Base-by-base conservation (phyloP, 2,113 vertebrate genomes). In the Sinocyclocheilus grahami region DNA sequence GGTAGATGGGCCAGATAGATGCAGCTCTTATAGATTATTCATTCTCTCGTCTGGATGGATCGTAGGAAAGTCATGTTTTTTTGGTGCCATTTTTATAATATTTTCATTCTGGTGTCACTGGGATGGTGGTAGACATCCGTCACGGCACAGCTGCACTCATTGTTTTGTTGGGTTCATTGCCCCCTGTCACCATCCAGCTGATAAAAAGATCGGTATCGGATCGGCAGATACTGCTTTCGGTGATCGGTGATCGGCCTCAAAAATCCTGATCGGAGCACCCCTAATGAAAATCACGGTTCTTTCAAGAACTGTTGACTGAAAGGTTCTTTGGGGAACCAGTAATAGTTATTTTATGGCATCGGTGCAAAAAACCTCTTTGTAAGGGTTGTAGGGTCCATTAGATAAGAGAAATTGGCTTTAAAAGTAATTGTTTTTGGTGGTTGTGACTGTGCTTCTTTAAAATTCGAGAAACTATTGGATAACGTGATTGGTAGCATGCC, bases 111-210 rank as follows among this genome's bases (percentile, higher is more conserved):
- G 80, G 80, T 69, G 80, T 67, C 79, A 67, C 39, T 67, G n/a
- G 14, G 62, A 48, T 82, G 62, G 60, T 67, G 62, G 60, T 67
- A 46, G 13, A 67, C 62, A 18, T 82, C 62, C 63, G 39, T 82
- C 80, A 67, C 42, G 6, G 37, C 9, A 9, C 76, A 65, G 46
- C 65, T 71, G 63, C 46, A 83, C 1, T 71, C 10, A 30, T 83
- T 83, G 81, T 83, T 71, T 69, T 65, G 63, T 51, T 83, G 81
- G 46, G 65, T 83, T 71, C 65, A 51, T 69, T 69, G 76, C 60
- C 24, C 24, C 42, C 63, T 33, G 46, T 83, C 81, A 51, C 65
- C 81, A 83, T 83, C 81, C 46, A 51, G 63, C 63, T 83, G 81
- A 46, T 33, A 33, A 33, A 33, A 33, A 33, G 30, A 33, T 33